Base-by-base conservation (phyloP, 2,888 invertebrate species). In the Tholera decimalis region DNA sequence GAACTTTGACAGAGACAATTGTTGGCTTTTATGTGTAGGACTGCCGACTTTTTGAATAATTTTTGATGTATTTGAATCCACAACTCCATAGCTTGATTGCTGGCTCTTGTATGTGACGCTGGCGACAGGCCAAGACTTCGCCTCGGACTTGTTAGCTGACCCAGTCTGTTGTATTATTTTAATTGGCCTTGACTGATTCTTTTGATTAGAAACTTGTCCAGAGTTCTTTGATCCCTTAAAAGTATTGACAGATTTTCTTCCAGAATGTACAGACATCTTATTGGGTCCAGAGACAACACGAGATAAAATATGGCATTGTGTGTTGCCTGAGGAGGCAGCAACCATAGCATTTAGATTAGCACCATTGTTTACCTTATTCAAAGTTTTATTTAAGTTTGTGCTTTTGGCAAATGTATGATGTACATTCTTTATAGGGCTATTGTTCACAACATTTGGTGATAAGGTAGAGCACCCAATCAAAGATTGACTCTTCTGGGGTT, bases 91-190 rank as follows among this genome's bases (percentile, higher is more conserved):
- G 65, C 83, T 89, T 44, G 89, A 78, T 66, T 91, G 90, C 65
- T 92, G 92, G 71, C 79, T 91, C 79, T 95, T 95, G 79, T 94
- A 94, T 58, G 93, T 90, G 35, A 93, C 90, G 77, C 88, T 92
- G 63, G 93, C 85, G 28, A 93, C 88, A 20, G 95, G 91, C 95
- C 95, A 95, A 68, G 91, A 79, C 80, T 95, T 95, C 24, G 87
- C 82, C 68, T 94, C 95, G 2, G 93, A 88, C 87, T 95, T 95
- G 77, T 91, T 90, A 61, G 87, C 83, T 61, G 91, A 83, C 57
- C 93, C 93, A 57, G 94, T 86, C 79, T 95, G 95, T 79, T 96
- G 96, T 73, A 96, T 95, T 69, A 96, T 96, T 86, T 96, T 96
- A 20, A 96, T 94, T 24, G 96, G 92, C 79, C 96, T 95, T 0